These are phyloP conservation scores for Tor tambroides DNA, from an alignment of 2,113 vertebrate genomes.

Conservation along the genomic window DNA sequence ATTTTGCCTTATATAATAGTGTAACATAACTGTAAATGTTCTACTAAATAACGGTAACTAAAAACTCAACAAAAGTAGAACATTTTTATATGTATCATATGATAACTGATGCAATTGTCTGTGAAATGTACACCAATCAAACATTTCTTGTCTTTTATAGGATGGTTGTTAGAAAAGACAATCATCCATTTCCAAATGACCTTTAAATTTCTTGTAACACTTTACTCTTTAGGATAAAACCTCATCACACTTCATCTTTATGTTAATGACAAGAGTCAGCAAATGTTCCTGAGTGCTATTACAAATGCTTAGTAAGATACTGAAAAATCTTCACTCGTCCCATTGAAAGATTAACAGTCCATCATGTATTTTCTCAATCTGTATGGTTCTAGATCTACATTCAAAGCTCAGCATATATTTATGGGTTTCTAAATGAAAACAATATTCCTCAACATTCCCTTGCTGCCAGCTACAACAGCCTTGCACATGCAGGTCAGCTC, in stretches of 20 bases:
- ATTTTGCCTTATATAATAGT: background rate
- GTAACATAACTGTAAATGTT: background rate
- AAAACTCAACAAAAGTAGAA: background rate
- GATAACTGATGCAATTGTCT: background rate
- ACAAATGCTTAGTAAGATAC: background rate
- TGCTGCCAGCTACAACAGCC: background rate
- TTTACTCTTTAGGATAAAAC: background rate
- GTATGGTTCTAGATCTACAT: background rate
- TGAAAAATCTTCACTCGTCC: background rate
- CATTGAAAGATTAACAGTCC: background rate
- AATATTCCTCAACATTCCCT: background rate
- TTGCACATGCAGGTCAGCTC: slow-evolving; percentile 15
- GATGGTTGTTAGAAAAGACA: background rate
- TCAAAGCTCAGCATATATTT: background rate
- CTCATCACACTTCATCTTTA: background rate
- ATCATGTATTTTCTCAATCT: background rate
- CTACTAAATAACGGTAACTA: background rate
- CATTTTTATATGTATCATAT: background rate
- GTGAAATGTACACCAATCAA: background rate
- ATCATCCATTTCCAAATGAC: background rate
- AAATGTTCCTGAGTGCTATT: slow-evolving; percentile 25
- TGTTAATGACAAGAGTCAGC: background rate
- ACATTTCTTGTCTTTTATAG: background rate
- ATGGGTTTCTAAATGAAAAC: background rate
- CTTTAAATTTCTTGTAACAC: background rate